Conservation (phyloP, 2,113 vertebrate genomes). For the Chrysemys picta region DNA sequence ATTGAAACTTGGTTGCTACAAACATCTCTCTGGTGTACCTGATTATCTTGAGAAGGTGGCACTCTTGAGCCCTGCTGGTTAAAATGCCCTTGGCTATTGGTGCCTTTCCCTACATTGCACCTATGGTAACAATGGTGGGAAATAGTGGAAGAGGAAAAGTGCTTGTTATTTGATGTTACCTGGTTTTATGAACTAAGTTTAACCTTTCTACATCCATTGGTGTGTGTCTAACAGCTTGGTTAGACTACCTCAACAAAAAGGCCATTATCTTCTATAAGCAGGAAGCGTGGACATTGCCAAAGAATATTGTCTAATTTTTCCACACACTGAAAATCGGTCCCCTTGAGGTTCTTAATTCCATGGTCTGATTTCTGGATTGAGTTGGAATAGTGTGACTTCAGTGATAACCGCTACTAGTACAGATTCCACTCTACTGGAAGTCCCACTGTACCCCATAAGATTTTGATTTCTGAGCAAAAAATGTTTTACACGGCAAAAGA, state of each 20-base stretch:
- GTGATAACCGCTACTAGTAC: no score
- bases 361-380: no score
- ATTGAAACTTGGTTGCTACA: background rate
- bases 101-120: background rate
- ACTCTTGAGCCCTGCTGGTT: background rate
- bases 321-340: background rate
- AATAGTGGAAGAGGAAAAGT: background rate
- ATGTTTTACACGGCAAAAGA: no score
- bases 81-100: background rate
- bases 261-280: background rate
- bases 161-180: background rate
- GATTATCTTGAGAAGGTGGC: background rate
- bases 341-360: background rate
- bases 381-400: no score
- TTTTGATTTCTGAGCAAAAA: no score
- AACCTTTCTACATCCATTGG: background rate
- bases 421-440: no score
- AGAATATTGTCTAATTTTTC: no score
- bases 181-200: background rate
- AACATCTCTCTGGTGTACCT: background rate
- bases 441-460: no score
- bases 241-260: background rate
- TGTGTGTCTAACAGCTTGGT: background rate
- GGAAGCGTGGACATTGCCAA: background rate
- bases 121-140: background rate